Evolutionary conservation across 53 echinoderm and acorn worm genomes (phyloP).

Genomic region (Stichopus horrens): DNA sequence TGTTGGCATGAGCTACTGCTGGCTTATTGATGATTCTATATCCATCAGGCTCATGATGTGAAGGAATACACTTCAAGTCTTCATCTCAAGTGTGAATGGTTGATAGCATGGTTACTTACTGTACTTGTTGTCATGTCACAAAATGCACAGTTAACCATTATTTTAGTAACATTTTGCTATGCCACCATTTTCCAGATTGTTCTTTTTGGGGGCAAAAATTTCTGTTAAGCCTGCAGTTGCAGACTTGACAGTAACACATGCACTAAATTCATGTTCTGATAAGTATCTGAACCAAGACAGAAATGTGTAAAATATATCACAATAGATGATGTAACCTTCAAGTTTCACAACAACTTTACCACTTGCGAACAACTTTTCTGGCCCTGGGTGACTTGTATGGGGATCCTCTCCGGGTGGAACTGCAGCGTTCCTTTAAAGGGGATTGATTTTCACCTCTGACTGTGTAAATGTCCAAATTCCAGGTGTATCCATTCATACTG

Average conservation of each 20-base stretch:
- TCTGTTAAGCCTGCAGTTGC: neutral
- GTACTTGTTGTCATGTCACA: slow-evolving; percentile 34
- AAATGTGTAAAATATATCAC: slow-evolving; percentile 34
- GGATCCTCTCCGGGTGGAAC: neutral
- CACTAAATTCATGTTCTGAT: neutral
- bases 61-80: neutral
- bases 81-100: neutral
- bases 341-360: slow-evolving; percentile 19
- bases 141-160: neutral
- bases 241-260: slow-evolving; percentile 31
- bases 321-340: slow-evolving; percentile 32
- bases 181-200: slow-evolving; percentile 5
- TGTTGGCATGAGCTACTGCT: neutral
- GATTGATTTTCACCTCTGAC: too few species aligned
- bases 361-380: slow-evolving; percentile 9
- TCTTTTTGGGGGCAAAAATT: slow-evolving; percentile 34
- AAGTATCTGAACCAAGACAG: slow-evolving; percentile 9
- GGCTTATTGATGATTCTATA: neutral
- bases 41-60: neutral
- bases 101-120: neutral
- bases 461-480: neutral
- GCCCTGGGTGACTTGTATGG: neutral
- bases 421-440: neutral
- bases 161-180: slow-evolving; percentile 19
- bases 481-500: slow-evolving; percentile 44